Evolutionary conservation across 2,113 vertebrate genomes (phyloP), one percentile per base, ranked within the genome.

Genomic region (Poeciliopsis occidentalis): DNA sequence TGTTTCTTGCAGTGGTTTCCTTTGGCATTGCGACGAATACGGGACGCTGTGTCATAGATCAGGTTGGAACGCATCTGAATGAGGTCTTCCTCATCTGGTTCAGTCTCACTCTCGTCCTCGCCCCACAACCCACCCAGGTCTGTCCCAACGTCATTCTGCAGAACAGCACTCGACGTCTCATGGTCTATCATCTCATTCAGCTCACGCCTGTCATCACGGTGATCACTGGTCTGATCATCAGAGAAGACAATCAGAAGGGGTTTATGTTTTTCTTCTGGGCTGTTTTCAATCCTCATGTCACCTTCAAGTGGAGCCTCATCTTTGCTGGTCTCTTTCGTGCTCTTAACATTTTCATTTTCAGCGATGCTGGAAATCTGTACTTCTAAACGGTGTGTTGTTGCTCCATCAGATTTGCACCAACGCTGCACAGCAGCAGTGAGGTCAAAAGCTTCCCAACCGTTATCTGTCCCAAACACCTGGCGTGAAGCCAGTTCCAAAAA

Each of bases 31-130:
- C 98, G 95, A 6, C 98, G 93, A 80, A 97, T 98, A 10, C 98
- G 95, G 26, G 98, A 96, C 0, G 96, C 94, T 0, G 97, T 95
- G 87, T 99, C 98, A 0, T 99, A 99, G 70, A 99, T 99, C 63
- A 98, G 95, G 86, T 99, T 99, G 8, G 98, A 99, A 29, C 96
- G 95, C 95, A 97, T 98, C 88, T 99, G 97, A 26, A 99, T 92
- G 64, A 99, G 92, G 0, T 96, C 96, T 80, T 96, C 97, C 81
- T 99, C 97, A 0, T 95, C 95, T 0, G 95, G 95, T 41, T 95
- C 94, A 0, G 92, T 92, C 41, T 93, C 94, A 1, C 85, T 81
- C 0, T 83, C 85, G 4, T 65, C 79, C 12, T 87, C 89, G 0
- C 88, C 93, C 92, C 89, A 89, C 54, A 92, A 71, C 37, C 81